These are phyloP conservation scores for Hyperoodon ampullatus DNA, from an alignment of 2,113 vertebrate species.

Conservation along the genomic window DNA sequence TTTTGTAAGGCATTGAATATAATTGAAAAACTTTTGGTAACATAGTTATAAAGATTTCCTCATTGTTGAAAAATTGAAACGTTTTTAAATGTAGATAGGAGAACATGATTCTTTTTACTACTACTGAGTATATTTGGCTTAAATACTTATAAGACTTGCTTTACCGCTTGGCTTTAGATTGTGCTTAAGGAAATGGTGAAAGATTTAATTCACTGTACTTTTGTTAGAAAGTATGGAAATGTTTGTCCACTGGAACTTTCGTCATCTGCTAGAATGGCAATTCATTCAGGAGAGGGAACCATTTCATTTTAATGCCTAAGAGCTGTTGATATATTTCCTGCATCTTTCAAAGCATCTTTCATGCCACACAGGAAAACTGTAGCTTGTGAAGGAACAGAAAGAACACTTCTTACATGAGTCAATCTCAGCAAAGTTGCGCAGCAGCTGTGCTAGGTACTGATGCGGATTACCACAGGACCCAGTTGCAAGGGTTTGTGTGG, in stretches of 20 bases:
- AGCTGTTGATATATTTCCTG: conserved; percentile 54
- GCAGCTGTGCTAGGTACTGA: conserved; percentile 64
- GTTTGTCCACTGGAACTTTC: conserved; percentile 54
- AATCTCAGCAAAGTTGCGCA: conserved; percentile 67
- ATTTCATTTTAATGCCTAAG: conserved; percentile 60
- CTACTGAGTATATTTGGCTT: not conserved
- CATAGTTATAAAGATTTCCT: not conserved
- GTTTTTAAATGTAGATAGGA: not conserved
- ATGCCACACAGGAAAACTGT: conserved; percentile 51
- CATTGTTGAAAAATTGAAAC: not conserved
- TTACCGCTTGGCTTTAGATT: conserved; percentile 41
- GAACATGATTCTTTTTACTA: not conserved
- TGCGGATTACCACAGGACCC: conserved; percentile 68
- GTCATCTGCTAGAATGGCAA: conserved; percentile 55
- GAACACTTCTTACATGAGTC: conserved; percentile 54
- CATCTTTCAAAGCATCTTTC: conserved; percentile 72
- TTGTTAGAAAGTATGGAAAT: conserved; percentile 66
- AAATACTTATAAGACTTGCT: not conserved
- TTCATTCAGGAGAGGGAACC: not conserved
- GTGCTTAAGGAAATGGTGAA: conserved; percentile 54
- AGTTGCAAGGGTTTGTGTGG: conserved; percentile 64
- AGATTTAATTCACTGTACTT: conserved; percentile 57
- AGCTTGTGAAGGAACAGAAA: conserved; percentile 53
- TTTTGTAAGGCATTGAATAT: not conserved
- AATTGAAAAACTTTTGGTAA: not conserved